Conservation (phyloP, 2,888 invertebrate genomes). For the Salpingus planirostris region DNA sequence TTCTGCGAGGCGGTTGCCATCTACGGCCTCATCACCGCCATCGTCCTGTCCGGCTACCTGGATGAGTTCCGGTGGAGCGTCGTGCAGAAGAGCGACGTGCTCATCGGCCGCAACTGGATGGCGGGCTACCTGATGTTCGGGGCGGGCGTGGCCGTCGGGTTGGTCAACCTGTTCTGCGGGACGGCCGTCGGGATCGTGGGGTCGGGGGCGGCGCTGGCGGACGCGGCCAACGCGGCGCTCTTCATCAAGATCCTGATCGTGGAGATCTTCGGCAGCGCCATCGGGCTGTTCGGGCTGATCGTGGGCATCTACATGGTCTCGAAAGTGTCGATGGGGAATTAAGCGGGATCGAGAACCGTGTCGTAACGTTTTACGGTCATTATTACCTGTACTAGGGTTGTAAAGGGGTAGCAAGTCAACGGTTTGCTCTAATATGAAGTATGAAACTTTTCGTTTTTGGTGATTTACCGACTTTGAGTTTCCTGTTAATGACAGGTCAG, state of each 20-base stretch:
- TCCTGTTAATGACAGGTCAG: no score
- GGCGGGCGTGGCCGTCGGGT: constrained; percentile 88
- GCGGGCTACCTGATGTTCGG: constrained; percentile 94
- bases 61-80: constrained; percentile 46
- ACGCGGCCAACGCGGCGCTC: constrained; percentile 92
- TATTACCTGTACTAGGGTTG: no score
- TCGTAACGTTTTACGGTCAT: no score
- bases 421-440: no score
- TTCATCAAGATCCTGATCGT: constrained; percentile 98
- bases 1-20: constrained; percentile 99
- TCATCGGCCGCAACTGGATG: constrained; percentile 63
- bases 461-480: no score
- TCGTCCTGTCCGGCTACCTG: constrained; percentile 80
- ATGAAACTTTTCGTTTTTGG: no score
- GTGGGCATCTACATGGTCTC: constrained; percentile 86
- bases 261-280: constrained; percentile 98
- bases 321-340: constrained; percentile 29
- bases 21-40: constrained; percentile 97
- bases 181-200: constrained; percentile 97
- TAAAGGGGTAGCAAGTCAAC: no score
- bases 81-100: constrained; percentile 29
- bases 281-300: constrained; percentile 96
- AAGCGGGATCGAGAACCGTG: no score
- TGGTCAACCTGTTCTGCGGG: constrained; percentile 94
- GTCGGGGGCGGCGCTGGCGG: constrained; percentile 95